Conservation (phyloP, 2,797 vertebrate genomes). For the Pelodytes ibericus region DNA sequence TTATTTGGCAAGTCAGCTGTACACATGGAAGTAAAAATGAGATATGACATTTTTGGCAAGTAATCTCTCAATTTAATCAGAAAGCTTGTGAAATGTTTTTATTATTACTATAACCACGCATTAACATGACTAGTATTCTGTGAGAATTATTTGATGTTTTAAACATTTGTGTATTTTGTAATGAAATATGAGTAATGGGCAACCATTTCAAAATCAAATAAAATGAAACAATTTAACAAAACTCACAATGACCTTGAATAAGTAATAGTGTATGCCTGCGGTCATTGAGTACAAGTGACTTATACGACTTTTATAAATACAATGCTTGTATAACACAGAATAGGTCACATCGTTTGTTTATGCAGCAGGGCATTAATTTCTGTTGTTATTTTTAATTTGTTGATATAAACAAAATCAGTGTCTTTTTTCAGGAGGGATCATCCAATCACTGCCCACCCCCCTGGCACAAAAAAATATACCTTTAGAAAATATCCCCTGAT, state of each 20-base stretch:
- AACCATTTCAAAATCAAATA: background rate
- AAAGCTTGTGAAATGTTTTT: slow-evolving; percentile 17
- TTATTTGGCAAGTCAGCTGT: slow-evolving; percentile 13
- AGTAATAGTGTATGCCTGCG: background rate
- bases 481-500: too few relatives aligned
- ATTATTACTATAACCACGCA: slow-evolving; percentile 2
- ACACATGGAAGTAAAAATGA: slow-evolving; percentile 20
- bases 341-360: background rate
- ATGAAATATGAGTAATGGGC: background rate
- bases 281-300: background rate
- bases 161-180: background rate
- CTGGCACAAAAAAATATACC: too few relatives aligned
- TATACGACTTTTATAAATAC: too few relatives aligned
- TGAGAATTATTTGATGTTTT: slow-evolving; percentile 8
- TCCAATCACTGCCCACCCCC: too few relatives aligned
- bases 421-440: background rate
- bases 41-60: slow-evolving; percentile 33
- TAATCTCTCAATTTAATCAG: slow-evolving; percentile 13
- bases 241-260: background rate
- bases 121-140: slow-evolving; percentile 2
- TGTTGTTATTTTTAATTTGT: background rate
- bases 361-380: background rate
- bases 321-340: background rate
- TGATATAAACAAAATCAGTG: background rate
- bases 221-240: background rate